Conservation (phyloP, 1,140 invertebrate genomes). For the Orius insidiosus region DNA sequence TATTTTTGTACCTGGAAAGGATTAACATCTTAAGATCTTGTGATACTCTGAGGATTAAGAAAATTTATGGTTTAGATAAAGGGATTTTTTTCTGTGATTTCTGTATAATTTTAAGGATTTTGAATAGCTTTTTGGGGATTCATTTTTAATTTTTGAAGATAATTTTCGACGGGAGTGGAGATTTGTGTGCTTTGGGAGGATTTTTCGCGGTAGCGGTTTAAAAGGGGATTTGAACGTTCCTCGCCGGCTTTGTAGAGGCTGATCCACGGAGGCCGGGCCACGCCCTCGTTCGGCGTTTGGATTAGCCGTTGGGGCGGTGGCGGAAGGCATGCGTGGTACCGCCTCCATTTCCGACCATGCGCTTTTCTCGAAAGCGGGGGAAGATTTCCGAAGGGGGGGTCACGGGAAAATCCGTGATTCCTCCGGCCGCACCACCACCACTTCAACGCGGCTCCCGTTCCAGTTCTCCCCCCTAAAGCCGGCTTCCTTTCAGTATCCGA, state of each 20-base stretch:
- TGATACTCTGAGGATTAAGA: too few relatives aligned
- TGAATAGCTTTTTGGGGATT: too few relatives aligned
- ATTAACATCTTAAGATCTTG: too few relatives aligned
- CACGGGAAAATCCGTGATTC: not conserved
- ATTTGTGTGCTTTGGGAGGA: too few relatives aligned
- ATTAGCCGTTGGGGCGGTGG: not conserved
- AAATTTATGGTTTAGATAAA: too few relatives aligned
- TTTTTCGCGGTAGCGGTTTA: not conserved
- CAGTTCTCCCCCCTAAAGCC: not conserved
- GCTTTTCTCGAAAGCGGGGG: not conserved
- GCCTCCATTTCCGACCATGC: not conserved
- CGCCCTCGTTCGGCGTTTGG: not conserved
- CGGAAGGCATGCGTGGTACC: not conserved
- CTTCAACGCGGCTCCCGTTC: not conserved
- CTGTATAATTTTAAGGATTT: too few relatives aligned
- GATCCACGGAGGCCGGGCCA: not conserved
- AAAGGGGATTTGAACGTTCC: not conserved
- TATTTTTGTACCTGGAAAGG: too few relatives aligned
- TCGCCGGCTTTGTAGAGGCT: not conserved
- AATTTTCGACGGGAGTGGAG: too few relatives aligned
- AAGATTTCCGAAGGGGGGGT: not conserved
- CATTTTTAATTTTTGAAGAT: too few relatives aligned
- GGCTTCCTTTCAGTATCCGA: not conserved
- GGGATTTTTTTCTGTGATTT: too few relatives aligned
- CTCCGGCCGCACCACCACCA: conserved; percentile 3